Conservation (phyloP, 2,888 invertebrate genomes). For the Andrena camellia region DNA sequence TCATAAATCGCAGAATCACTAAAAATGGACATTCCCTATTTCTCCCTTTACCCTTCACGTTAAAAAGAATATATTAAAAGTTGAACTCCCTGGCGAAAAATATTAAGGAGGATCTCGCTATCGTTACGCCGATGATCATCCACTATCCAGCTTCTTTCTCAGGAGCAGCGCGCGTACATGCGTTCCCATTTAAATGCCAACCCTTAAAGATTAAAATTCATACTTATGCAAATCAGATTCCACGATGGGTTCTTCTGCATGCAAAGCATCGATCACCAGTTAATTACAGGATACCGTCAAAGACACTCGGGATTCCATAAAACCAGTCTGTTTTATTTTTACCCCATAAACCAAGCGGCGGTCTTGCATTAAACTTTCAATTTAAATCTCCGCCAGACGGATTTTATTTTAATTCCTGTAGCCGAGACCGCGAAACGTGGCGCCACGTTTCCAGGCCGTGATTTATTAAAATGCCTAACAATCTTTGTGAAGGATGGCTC, state of each 20-base stretch:
- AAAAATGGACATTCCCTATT: no score
- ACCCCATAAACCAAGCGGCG: conserved; percentile 16
- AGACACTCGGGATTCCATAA: conserved; percentile 47
- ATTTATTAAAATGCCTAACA: conserved; percentile 24
- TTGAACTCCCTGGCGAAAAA: no score
- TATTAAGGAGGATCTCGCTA: no score
- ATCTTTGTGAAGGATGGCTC: not conserved
- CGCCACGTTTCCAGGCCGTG: not conserved
- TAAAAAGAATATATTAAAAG: no score
- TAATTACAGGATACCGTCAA: conserved; percentile 54
- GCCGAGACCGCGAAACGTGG: not conserved
- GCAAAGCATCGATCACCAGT: conserved; percentile 56
- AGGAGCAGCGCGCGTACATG: conserved; percentile 3
- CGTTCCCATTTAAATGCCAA: conserved; percentile 48
- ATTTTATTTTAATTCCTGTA: conserved; percentile 26
- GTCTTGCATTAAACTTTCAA: conserved; percentile 42
- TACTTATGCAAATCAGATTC: conserved; percentile 54
- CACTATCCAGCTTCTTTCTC: no score
- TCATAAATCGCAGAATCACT: no score
- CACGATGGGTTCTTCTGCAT: conserved; percentile 17
- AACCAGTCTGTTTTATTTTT: conserved; percentile 47
- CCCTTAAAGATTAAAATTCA: conserved; percentile 56
- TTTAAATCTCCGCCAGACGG: conserved; percentile 25
- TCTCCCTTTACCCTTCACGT: no score
- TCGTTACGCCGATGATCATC: no score